phyloP scores from a whole-genome alignment of 2,888 invertebrate genomes.

The Spodoptera exigua region DNA sequence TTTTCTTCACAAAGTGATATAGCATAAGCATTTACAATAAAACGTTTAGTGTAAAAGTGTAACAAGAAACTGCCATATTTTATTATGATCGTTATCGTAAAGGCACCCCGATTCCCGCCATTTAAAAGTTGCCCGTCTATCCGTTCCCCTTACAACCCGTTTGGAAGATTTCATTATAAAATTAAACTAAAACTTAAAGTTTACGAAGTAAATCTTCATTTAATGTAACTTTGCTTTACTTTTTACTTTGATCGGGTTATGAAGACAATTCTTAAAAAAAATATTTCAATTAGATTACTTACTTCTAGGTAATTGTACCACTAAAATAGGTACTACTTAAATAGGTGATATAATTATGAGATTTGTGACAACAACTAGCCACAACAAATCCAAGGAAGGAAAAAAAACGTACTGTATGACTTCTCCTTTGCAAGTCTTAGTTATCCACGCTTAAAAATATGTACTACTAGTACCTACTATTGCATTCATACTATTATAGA shows the following conservation, averaged over 20 bases:
- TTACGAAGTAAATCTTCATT: conserved; percentile 55
- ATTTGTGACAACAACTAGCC: too few species aligned
- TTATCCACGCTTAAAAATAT: too few species aligned
- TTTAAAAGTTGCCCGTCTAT: conserved; percentile 78
- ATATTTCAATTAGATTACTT: background rate
- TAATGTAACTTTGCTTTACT: conserved; percentile 49
- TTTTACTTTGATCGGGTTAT: conserved; percentile 5
- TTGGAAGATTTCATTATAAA: conserved; percentile 83
- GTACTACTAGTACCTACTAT: too few species aligned
- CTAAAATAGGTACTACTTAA: too few species aligned
- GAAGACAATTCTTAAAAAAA: background rate
- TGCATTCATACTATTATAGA: too few species aligned
- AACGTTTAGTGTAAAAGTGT: conserved; percentile 85
- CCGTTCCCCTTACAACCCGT: conserved; percentile 69
- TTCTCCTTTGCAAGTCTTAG: too few species aligned
- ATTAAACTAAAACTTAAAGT: conserved; percentile 81
- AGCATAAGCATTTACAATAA: conserved; percentile 81
- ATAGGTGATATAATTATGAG: too few species aligned
- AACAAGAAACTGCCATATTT: conserved; percentile 88
- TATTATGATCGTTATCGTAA: conserved; percentile 89
- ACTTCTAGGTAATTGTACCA: background rate
- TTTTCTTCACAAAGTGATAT: conserved; percentile 67
- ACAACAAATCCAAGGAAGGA: too few species aligned
- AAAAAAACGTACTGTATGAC: too few species aligned
- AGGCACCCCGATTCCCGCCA: conserved; percentile 74